These are phyloP conservation scores for Macrosteles quadrilineatus DNA, from an alignment of 1,140 invertebrate species.

Conservation along the genomic window DNA sequence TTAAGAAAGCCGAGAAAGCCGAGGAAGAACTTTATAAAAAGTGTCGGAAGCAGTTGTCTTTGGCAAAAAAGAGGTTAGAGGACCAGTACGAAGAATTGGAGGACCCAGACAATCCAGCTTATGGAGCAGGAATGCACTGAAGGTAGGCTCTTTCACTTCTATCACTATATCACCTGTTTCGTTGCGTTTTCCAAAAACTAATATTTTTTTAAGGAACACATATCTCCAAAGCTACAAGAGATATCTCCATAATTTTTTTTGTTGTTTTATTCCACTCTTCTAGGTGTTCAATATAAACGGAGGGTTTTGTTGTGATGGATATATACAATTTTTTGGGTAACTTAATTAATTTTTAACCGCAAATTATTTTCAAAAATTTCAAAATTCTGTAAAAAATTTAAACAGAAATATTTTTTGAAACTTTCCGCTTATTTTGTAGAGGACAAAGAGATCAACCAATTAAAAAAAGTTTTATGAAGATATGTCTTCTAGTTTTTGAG, in stretches of 20 bases:
- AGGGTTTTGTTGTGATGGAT: background rate
- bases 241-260: background rate
- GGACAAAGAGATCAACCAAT: background rate
- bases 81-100: background rate
- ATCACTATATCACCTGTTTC: background rate
- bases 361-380: background rate
- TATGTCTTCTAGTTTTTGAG: constrained; percentile 3
- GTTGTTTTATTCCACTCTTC: background rate
- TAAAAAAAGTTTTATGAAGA: background rate
- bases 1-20: constrained; percentile 9
- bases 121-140: constrained; percentile 11
- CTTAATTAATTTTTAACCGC: background rate
- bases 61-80: background rate
- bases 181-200: background rate
- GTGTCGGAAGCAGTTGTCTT: background rate
- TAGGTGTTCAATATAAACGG: background rate
- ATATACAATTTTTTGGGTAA: background rate
- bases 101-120: background rate
- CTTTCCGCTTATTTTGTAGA: background rate
- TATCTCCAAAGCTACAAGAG: background rate
- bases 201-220: background rate
- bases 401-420: background rate
- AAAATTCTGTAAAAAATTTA: background rate
- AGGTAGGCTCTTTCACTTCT: background rate
- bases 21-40: background rate